These are phyloP conservation scores for Drosophila novamexicana DNA, from an alignment of 1,140 invertebrate species.

Conservation along the genomic window DNA sequence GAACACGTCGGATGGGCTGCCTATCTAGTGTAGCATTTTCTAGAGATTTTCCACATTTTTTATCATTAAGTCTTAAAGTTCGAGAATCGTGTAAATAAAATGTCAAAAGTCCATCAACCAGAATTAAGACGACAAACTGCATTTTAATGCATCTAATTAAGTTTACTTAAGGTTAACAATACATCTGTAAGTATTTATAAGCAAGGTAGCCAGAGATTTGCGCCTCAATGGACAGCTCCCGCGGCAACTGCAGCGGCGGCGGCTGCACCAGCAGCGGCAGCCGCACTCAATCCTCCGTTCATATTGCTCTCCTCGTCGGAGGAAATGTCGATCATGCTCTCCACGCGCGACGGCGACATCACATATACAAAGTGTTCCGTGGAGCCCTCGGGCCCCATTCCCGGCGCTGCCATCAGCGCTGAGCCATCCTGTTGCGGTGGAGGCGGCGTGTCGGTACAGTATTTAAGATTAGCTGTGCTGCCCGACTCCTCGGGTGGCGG, in stretches of 20 bases:
- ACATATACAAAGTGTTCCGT: conserved; percentile 82
- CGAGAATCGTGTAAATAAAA: conserved; percentile 40
- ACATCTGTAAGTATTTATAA: conserved; percentile 24
- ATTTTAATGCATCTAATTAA: conserved; percentile 28
- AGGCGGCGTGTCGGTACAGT: conserved; percentile 72
- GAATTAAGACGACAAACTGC: conserved; percentile 11
- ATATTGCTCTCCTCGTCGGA: conserved; percentile 77
- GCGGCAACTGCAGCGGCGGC: neutral
- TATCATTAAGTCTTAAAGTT: conserved; percentile 17
- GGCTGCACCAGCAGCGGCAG: neutral
- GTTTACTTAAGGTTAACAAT: conserved; percentile 29
- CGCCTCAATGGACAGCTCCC: conserved; percentile 28
- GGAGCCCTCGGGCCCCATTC: conserved; percentile 56
- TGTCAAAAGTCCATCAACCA: conserved; percentile 11
- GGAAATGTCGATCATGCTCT: conserved; percentile 83
- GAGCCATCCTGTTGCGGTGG: conserved; percentile 59
- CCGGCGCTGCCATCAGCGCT: conserved; percentile 24
- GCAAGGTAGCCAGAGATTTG: no score
- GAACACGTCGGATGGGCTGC: neutral
- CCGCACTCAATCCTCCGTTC: conserved; percentile 44
- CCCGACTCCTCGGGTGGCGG: conserved; percentile 57
- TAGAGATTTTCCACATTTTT: conserved; percentile 34
- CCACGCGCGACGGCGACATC: conserved; percentile 82
- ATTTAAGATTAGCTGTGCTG: conserved; percentile 61
- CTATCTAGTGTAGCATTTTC: neutral